phyloP scores from a whole-genome alignment of 2,888 invertebrate genomes.

The Tricholauxania praeusta region DNA sequence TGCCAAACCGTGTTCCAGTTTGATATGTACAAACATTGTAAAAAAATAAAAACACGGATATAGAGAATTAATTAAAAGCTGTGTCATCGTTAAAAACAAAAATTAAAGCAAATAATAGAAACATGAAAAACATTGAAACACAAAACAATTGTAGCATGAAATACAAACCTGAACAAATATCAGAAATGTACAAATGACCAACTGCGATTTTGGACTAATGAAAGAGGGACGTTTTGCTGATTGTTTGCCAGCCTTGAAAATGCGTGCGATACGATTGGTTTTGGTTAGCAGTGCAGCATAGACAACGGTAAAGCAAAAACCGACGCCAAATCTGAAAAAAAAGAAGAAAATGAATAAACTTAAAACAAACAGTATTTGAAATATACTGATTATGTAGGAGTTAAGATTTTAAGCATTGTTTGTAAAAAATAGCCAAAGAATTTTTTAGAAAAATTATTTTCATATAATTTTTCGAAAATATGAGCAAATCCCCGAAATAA shows the following conservation, averaged over 20 bases:
- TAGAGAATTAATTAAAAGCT: background rate
- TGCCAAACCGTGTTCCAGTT: too few species aligned
- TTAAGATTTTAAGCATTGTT: background rate
- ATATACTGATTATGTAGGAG: background rate
- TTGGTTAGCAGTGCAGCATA: constrained; percentile 97
- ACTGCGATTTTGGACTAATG: constrained; percentile 91
- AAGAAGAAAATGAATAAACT: constrained; percentile 22
- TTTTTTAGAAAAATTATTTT: too few species aligned
- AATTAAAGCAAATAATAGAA: too few species aligned
- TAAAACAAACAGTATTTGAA: background rate
- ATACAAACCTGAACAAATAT: constrained; percentile 85
- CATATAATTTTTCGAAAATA: too few species aligned
- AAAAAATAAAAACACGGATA: background rate
- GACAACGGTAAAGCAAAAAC: constrained; percentile 96
- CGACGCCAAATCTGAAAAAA: constrained; percentile 81
- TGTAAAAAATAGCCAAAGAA: constrained; percentile 7
- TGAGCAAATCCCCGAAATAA: too few species aligned
- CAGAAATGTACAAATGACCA: constrained; percentile 88
- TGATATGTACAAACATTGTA: background rate
- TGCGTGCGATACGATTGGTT: constrained; percentile 96
- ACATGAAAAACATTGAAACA: background rate
- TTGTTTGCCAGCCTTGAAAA: constrained; percentile 96
- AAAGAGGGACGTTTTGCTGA: constrained; percentile 94
- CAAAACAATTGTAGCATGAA: background rate
- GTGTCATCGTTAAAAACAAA: background rate